Evolutionary conservation across 2,797 vertebrate genomes (phyloP).

Genomic region (Sphenodon punctatus): DNA sequence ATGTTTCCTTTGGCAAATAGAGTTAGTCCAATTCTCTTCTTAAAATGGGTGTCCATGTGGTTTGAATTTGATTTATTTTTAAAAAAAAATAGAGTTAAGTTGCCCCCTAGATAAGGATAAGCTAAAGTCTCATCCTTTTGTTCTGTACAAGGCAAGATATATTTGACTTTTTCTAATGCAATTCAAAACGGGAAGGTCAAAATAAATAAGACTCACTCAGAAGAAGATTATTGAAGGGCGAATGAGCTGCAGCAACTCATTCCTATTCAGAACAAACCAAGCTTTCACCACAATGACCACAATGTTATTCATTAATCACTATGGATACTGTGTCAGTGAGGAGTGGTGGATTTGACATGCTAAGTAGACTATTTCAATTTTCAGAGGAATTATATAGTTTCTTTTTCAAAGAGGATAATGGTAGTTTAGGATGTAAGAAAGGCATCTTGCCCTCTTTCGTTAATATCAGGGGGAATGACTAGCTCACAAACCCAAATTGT

Average conservation of each 20-base stretch:
- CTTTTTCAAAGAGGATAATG: neutral
- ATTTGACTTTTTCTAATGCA: conserved; percentile 1
- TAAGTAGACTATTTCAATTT: conserved; percentile 1
- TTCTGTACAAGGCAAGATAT: neutral
- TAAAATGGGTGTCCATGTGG: too few species aligned
- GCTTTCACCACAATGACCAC: neutral
- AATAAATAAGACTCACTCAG: conserved; percentile 12
- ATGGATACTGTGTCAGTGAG: neutral
- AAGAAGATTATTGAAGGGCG: neutral
- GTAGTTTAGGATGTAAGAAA: neutral
- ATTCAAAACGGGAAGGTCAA: neutral
- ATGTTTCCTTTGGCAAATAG: neutral
- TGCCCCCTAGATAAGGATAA: neutral
- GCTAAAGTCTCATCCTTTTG: neutral
- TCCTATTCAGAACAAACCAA: neutral
- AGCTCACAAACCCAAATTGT: neutral
- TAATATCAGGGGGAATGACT: neutral
- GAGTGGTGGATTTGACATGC: neutral
- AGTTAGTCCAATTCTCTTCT: neutral
- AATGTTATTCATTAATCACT: neutral
- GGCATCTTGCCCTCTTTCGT: neutral
- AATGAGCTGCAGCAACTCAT: neutral
- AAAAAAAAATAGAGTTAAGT: neutral
- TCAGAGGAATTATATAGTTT: neutral
- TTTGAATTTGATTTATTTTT: too few species aligned